Percentiles rank a stretch among this genome's conserved stretches.
Evolutionary conservation across 2,888 invertebrate species (phyloP).

Genomic region (Amaurobius ferox): DNA sequence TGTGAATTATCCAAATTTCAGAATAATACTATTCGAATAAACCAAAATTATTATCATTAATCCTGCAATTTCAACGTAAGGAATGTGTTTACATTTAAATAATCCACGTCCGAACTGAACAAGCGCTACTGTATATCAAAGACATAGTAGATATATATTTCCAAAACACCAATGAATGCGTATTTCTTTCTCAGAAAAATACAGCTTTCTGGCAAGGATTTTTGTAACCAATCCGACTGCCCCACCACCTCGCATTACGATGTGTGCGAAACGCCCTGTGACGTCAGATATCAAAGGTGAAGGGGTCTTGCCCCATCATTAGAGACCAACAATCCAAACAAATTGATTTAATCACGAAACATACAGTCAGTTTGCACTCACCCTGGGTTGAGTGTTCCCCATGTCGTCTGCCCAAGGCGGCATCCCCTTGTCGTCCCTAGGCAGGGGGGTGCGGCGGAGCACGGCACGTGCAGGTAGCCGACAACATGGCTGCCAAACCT

Average conservation of each 20-base stretch:
- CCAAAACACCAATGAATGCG: no score
- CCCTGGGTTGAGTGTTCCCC: constrained; percentile 70
- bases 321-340: not conserved
- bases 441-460: constrained; percentile 53
- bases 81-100: no score
- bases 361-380: constrained; percentile 29
- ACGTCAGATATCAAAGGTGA: constrained; percentile 30
- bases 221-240: no score
- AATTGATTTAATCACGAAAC: not conserved
- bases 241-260: not conserved
- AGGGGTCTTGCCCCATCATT: not conserved
- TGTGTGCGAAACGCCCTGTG: constrained; percentile 26
- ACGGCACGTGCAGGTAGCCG: constrained; percentile 71
- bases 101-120: no score
- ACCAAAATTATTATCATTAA: no score
- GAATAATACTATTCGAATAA: no score
- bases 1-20: no score
- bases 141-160: no score
- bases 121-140: no score
- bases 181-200: no score
- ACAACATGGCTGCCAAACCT: constrained; percentile 64
- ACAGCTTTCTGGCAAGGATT: no score
- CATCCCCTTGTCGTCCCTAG: constrained; percentile 59
- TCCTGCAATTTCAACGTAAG: no score
- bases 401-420: constrained; percentile 67